Base-by-base conservation (phyloP, 1,140 invertebrate genomes). In the Eumeta japonica region DNA sequence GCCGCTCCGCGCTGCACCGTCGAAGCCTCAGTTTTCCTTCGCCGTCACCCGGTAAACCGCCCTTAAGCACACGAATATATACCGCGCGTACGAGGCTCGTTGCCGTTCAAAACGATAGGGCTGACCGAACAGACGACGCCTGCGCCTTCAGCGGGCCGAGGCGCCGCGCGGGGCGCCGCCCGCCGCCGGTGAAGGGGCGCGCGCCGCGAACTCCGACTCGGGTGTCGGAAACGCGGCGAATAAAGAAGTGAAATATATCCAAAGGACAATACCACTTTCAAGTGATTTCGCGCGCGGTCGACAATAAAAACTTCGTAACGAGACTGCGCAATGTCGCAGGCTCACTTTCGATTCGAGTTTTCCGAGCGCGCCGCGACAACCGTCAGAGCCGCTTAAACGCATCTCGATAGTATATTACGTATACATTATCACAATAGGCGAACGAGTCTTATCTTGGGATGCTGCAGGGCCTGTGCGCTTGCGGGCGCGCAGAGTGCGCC, bases 211-310 rank as follows among this genome's bases (percentile, higher is more conserved):
- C 58, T 65, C 59, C 60, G 58, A 51, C 50, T 61, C 55, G 51
- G 55, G 60, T 64, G 59, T 70, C 62, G 65, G 64, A 68, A 70
- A 67, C 55, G 58, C 56, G 56, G 56, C 52, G 58, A 72, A 66
- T 66, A 70, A 70, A 70, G 63, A 67, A 73, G 64, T 68, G 62
- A 71, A 73, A 68, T 67, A 73, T 58, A n/a, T n/a, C n/a, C 63
- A 66, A 73, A 73, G 68, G 68, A 71, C 68, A 70, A 64, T 64
- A 63, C 64, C 65, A 73, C 68, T 73, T 73, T 73, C 68, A 65
- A 73, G 61, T 65, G 68, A 73, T 73, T 73, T 73, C 68, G 68
- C 68, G 68, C 63, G 63, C 68, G 46, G 59, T 62, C 65, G 62
- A 68, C 68, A 65, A 67, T 70, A 73, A 73, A 70, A 73, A 73